These are phyloP conservation scores for Siniperca scherzeri DNA, from an alignment of 2,797 vertebrate species.

Conservation along the genomic window DNA sequence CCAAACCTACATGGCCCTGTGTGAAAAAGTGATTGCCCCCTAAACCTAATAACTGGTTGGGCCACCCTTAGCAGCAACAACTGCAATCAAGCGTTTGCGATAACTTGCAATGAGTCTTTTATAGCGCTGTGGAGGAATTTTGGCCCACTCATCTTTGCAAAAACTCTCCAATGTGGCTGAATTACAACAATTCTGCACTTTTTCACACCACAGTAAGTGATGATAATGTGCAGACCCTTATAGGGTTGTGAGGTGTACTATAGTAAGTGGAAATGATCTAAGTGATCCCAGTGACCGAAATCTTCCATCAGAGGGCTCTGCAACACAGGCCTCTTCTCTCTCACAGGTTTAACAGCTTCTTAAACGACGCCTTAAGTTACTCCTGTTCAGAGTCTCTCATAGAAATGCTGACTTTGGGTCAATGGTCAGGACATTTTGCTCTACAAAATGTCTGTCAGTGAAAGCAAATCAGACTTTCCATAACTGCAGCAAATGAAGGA, in stretches of 20 bases:
- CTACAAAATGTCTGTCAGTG: not conserved
- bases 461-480: not conserved
- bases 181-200: no score
- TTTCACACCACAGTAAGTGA: not conserved
- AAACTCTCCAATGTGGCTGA: no score
- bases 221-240: constrained; percentile 25
- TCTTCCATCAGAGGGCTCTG: constrained; percentile 11
- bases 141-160: no score
- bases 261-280: constrained; percentile 3
- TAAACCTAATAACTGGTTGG: no score
- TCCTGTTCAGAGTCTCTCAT: not conserved
- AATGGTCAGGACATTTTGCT: not conserved
- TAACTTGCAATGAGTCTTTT: no score
- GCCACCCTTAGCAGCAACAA: no score
- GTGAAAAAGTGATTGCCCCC: no score
- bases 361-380: constrained; percentile 34
- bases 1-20: no score
- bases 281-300: constrained; percentile 8
- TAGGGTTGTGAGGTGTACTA: constrained; percentile 37
- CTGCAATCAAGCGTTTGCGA: no score
- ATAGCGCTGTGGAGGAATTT: no score
- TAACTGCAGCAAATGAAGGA: not conserved
- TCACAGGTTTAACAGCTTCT: constrained; percentile 10
- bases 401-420: constrained; percentile 7
- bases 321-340: not conserved